Evolutionary conservation across 1,140 invertebrate genomes (phyloP).

Genomic region (Drosophila novamexicana): DNA sequence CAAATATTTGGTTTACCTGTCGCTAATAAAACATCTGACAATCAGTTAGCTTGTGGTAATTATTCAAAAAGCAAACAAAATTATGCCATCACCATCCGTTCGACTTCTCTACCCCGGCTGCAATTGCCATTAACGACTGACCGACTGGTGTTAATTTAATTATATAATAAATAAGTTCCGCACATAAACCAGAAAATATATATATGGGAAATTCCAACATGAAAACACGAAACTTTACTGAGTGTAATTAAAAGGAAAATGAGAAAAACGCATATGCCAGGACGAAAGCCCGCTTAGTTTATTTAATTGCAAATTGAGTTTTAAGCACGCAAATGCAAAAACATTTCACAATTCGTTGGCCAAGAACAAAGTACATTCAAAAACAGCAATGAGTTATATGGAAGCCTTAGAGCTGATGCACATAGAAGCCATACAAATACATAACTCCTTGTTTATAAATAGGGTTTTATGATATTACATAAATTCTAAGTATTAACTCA

Average conservation of each 20-base stretch:
- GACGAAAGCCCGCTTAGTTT: conserved; percentile 19
- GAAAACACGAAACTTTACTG: neutral
- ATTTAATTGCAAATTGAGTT: conserved; percentile 18
- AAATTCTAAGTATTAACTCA: no score
- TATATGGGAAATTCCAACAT: conserved; percentile 46
- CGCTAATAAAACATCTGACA: no score
- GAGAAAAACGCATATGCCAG: conserved; percentile 15
- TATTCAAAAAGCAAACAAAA: no score
- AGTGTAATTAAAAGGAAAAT: conserved; percentile 35
- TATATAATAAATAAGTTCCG: conserved; percentile 19
- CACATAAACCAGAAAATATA: neutral
- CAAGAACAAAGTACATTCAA: conserved; percentile 9
- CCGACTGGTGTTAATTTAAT: conserved; percentile 60
- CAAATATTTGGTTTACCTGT: no score
- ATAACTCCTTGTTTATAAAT: no score
- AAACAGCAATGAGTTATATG: conserved; percentile 1
- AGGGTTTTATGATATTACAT: no score
- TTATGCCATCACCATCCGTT: neutral
- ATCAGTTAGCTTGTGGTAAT: no score
- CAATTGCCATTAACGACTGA: neutral
- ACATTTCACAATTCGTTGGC: conserved; percentile 23
- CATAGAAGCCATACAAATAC: no score
- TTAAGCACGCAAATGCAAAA: conserved; percentile 54
- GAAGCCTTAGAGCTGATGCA: neutral
- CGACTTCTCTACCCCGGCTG: neutral